Conservation (phyloP, 2,113 vertebrate genomes). For the Malurus alboscapulatus region DNA sequence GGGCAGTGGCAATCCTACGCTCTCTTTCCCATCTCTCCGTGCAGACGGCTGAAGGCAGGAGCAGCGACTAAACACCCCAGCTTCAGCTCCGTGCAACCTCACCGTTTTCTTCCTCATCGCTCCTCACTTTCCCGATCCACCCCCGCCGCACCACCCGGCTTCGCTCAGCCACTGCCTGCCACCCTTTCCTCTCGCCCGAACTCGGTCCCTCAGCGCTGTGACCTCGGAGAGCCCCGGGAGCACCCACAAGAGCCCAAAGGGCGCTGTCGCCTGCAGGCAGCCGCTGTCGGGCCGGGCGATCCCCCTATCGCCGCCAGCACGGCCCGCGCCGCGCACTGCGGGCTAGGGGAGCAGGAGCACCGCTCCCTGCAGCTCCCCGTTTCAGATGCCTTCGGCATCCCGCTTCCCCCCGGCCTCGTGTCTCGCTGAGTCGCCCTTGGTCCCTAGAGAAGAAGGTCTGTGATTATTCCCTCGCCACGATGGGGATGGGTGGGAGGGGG, state of each 20-base stretch:
- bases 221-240: neutral
- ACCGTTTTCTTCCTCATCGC: accelerated
- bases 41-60: too few species aligned
- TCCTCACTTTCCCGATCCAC: accelerated
- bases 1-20: accelerated
- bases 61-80: accelerated
- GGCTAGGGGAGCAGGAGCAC: too few species aligned
- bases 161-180: accelerated
- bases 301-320: too few species aligned
- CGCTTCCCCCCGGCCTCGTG: accelerated
- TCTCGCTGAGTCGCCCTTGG: neutral
- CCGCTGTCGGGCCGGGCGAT: too few species aligned
- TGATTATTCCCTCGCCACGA: neutral
- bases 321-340: neutral
- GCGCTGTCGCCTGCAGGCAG: neutral
- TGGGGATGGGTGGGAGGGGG: accelerated
- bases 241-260: accelerated
- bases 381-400: neutral
- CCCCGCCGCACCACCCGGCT: neutral
- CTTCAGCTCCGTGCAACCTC: neutral
- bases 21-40: accelerated
- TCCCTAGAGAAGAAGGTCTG: neutral
- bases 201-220: neutral
- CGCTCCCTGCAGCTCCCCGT: neutral
- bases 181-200: accelerated